Base-by-base conservation (phyloP, 2,113 vertebrate species). In the Fregata magnificens region DNA sequence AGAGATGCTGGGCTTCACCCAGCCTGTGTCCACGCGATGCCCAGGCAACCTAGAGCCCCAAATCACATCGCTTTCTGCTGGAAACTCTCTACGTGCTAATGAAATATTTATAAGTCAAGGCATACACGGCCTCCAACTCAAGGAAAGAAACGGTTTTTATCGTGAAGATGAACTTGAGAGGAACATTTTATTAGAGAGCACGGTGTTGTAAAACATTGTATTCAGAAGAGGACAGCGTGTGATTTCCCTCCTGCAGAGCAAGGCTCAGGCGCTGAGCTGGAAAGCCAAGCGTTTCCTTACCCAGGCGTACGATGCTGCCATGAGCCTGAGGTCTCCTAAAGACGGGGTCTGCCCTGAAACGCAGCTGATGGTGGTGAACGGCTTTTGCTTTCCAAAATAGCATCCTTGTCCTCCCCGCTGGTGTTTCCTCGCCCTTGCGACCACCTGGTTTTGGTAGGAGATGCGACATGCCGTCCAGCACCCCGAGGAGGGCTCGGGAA, bases 241-340 rank as follows among this genome's bases (percentile, higher is more conserved):
- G 36, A 45, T 67, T 71, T 71, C 47, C 36, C 59, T 50, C 18
- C 53, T 2, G 21, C 5, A 6, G n/a, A 72, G 81, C 56, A 16
- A 24, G 25, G 53, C 69, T 22, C 45, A 5, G 28, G 25, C 21
- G 1, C 45, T 6, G n/a, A 61, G 81, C 34, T 19, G 76, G 24
- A 55, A 76, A 45, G 21, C 24, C 49, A 13, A 66, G 42, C 1
- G 5, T 7, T 34, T 47, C 55, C 66, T 53, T 17, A 16, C 49
- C 22, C 66, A 16, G 9, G 3, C 1, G 2, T 4, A 7, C 1
- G 20, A 14, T 34, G 78, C 63, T 44, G 71, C 11, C 36, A 2
- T 1, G 26, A 69, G 55, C 61, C 38, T 69, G 66, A n/a, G 25
- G 34, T 50, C 34, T 47, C 65, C 65, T 36, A 11, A 52, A 36